Evolutionary conservation across 2,888 invertebrate genomes (phyloP), one percentile per base, ranked within the genome.

Genomic region (Prosapia bicincta): DNA sequence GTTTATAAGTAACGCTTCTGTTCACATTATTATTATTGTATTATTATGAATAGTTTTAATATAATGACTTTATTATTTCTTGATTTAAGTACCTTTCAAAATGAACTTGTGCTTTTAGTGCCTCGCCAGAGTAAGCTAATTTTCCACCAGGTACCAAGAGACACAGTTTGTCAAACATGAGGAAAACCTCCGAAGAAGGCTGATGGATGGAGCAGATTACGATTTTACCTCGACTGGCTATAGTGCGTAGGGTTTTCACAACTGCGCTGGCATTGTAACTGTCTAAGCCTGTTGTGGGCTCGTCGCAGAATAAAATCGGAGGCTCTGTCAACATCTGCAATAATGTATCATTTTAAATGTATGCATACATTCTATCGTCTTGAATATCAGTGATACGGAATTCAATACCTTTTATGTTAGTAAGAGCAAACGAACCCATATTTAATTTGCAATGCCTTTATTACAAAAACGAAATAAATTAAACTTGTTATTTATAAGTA

Each of bases 271-370:
- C 97, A 83, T 92, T 95, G 84, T 90, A 97, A 80, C 96, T 95
- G 85, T 98, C 98, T 73, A 98, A 85, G 0, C 97, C 96, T 0
- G 96, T 95, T 0, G 97, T 97, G 0, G 96, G 96, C 83, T 98
- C 98, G 83, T 98, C 98, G 84, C 96, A 97, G 85, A 97, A 96
- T 71, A 98, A 85, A 75, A 98, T 89, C 0, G 92, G 91, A 0
- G 97, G 97, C 83, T 97, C 94, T 73, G 93, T 95, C 73, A 97
- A 86, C 5, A 96, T 87, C 94, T 94, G 84, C 9, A 30, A 30
- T n/a, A n/a, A n/a, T n/a, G n/a, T n/a, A n/a, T n/a, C n/a, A n/a
- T n/a, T n/a, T n/a, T n/a, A n/a, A n/a, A n/a, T n/a, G n/a, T n/a
- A n/a, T n/a, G n/a, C n/a, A n/a, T n/a, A n/a, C n/a, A n/a, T n/a